Evolutionary conservation across 2,797 vertebrate genomes (phyloP).

Genomic region (Erpetoichthys calabaricus): DNA sequence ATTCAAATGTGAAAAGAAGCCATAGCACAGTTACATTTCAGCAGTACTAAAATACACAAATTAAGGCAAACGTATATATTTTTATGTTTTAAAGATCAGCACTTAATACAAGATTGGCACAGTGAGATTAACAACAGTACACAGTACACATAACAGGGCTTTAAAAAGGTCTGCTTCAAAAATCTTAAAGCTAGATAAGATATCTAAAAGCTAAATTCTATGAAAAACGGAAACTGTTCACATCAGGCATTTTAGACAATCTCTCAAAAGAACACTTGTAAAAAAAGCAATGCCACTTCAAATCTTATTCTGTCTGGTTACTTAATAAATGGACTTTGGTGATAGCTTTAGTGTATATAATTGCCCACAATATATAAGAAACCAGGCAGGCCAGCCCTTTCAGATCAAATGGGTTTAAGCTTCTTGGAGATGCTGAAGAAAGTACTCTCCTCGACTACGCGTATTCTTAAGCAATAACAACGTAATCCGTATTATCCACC

Average conservation of each 20-base stretch:
- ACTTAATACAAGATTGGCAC: background rate
- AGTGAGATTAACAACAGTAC: background rate
- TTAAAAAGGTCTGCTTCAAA: background rate
- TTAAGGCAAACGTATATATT: too few species aligned
- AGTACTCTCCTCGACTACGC: conserved; percentile 99
- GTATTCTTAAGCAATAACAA: conserved; percentile 99
- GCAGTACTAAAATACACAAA: too few species aligned
- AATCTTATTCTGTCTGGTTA: conserved; percentile 20
- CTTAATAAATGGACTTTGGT: conserved; percentile 21
- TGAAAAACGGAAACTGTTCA: too few species aligned
- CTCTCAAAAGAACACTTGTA: too few species aligned
- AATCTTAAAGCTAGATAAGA: too few species aligned
- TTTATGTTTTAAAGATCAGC: background rate
- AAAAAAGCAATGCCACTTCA: conserved; percentile 10
- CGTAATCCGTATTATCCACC: conserved; percentile 99
- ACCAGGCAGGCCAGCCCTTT: conserved; percentile 26
- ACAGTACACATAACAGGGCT: background rate
- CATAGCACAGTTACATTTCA: too few species aligned
- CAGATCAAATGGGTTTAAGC: conserved; percentile 12
- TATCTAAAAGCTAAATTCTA: too few species aligned
- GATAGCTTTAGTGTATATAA: conserved; percentile 10
- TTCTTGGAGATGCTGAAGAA: conserved; percentile 46
- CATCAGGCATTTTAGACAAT: too few species aligned
- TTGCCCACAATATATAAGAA: conserved; percentile 18
- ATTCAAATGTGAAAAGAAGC: too few species aligned